Base-by-base conservation (phyloP, 2,797 vertebrate species). In the Microctenopoma lineatum region DNA sequence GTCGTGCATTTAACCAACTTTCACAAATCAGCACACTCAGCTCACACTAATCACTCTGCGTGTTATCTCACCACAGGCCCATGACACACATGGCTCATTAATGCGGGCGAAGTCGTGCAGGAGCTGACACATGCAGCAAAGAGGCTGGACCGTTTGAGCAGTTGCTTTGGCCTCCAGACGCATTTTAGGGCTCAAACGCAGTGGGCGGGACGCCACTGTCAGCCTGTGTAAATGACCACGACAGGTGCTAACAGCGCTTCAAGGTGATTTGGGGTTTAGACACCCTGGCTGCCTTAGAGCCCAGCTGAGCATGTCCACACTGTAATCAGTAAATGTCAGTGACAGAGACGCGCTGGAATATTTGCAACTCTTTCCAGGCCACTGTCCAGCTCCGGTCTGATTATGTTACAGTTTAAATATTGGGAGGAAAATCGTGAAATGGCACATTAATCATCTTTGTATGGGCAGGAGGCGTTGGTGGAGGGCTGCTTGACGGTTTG, bases 231-330 rank as follows among this genome's bases (percentile, higher is more conserved):
- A 90, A 87, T 83, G 79, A 86, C 81, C 75, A 45, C 73, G 47
- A 87, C 89, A 91, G 91, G 84, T 91, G 88, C 84, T 87, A 77
- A 77, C 77, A 61, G 64, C 60, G 70, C 77, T 79, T 88, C 84
- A 88, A 89, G 90, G 87, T 91, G 87, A 83, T 82, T 75, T 69
- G 72, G 81, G 51, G 74, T 79, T 84, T 29, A 71, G 77, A 74
- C 72, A 38, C 74, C 26, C 70, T 65, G 80, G 75, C 87, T 73
- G 73, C 77, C 54, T 15, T 45, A 16, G 45, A 70, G 62, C 67
- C 69, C 60, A 26, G 77, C 79, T 65, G 84, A 86, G 75, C 77
- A 77, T 15, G 80, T 81, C 42, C 67, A 45, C 67, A 32, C 79
- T 73, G 76, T 81, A 87, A 91, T 91, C 79, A 87, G 70, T 21